Evolutionary conservation across 2,888 invertebrate species (phyloP).

Genomic region (Aethes cnicana): DNA sequence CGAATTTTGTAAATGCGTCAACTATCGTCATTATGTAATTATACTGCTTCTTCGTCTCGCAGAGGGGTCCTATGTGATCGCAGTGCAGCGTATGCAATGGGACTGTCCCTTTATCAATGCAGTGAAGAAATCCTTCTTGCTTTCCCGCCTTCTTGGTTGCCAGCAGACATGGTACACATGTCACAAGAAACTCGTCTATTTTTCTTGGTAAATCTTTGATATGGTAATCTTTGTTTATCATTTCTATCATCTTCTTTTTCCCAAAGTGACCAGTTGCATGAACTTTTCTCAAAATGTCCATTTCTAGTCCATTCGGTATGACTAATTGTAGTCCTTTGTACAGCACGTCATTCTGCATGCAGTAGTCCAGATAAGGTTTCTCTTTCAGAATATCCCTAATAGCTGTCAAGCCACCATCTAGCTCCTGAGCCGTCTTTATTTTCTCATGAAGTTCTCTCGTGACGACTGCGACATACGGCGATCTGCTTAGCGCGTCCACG

Average conservation of each 20-base stretch:
- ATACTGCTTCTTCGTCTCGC: conserved; percentile 38
- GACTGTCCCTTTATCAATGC: conserved; percentile 40
- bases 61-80: conserved; percentile 45
- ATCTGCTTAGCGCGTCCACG: conserved; percentile 35
- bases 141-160: conserved; percentile 21
- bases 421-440: conserved; percentile 32
- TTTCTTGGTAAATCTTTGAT: not conserved
- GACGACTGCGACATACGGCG: conserved; percentile 13
- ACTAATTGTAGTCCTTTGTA: not conserved
- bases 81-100: conserved; percentile 43
- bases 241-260: not conserved
- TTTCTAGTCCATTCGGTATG: not conserved
- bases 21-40: conserved; percentile 43
- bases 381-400: conserved; percentile 33
- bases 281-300: not conserved
- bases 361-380: conserved; percentile 33
- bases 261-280: conserved; percentile 5
- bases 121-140: conserved; percentile 41
- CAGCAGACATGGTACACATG: conserved; percentile 1
- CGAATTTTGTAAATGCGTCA: conserved; percentile 44
- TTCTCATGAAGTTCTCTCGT: conserved; percentile 17
- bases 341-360: not conserved
- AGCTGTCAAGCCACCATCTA: conserved; percentile 35
- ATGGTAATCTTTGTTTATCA: conserved; percentile 3
- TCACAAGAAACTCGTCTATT: not conserved